Evolutionary conservation across 2,797 vertebrate genomes (phyloP), one percentile per base, ranked within the genome.

Genomic region (Siniperca scherzeri): DNA sequence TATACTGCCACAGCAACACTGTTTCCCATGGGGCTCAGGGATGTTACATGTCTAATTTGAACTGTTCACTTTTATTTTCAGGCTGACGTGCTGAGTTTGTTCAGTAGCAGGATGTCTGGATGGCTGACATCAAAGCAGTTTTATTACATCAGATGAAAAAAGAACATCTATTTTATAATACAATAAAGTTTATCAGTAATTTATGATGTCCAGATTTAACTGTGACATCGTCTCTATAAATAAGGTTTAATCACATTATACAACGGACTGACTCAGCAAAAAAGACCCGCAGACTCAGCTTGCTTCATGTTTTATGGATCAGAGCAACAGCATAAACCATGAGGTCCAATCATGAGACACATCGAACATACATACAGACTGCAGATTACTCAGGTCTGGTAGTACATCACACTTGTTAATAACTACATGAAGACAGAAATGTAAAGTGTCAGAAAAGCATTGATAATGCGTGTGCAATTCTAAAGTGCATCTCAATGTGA

Each of bases 401-500:
- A 83, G 76, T 56, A 83, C 72, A 62, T 68, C 73, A 77, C 77
- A 50, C 19, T 38, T 64, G 27, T 60, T 22, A 22, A 70, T 16
- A 48, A 70, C 46, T 77, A 82, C 72, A 70, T 52, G 65, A 30
- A 3, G 68, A 81, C 65, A 78, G 30, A 65, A 42, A 77, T 13
- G 50, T 75, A 83, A 91, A 90, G 85, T 82, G 88, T 81, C 84
- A 70, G 33, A 68, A 71, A 27, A 82, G 60, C 77, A 72, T 10
- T 2, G 36, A 77, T 40, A 57, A 77, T 17, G n/a, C 62, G 38
- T 79, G 85, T 87, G 80, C 64, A 70, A 80, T 65, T 85, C 86
- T 92, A 92, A 93, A 94, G 92, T 93, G 92, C 92, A 89, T 90
- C 70, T 92, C 30, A 76, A 76, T 2, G 62, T 78, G 80, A 87